phyloP scores from a whole-genome alignment of 2,797 vertebrate species.

The Siniperca obscura region DNA sequence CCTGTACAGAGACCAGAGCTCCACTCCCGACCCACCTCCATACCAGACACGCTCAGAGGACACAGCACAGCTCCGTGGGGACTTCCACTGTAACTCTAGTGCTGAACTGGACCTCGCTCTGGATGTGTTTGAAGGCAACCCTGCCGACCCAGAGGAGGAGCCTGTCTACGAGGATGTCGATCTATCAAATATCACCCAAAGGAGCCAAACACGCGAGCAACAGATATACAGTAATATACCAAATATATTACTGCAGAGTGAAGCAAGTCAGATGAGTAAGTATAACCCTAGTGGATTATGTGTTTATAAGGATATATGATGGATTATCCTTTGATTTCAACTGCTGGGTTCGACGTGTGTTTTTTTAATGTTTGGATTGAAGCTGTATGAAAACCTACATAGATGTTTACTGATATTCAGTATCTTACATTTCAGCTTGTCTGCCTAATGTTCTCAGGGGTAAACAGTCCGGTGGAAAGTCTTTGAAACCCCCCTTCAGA shows the following conservation, averaged over 20 bases:
- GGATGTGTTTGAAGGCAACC: background rate
- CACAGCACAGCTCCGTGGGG: background rate
- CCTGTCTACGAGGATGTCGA: background rate
- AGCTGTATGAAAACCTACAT: background rate
- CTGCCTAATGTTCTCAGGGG: too few relatives aligned
- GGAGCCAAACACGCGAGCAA: background rate
- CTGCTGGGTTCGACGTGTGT: background rate
- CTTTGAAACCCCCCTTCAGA: too few relatives aligned
- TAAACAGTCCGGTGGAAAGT: too few relatives aligned
- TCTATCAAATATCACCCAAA: too few relatives aligned
- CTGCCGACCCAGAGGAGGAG: background rate
- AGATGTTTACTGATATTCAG: background rate
- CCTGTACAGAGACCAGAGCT: conserved; percentile 30
- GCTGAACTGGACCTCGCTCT: background rate
- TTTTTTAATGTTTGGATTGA: background rate
- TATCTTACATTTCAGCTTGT: background rate
- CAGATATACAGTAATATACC: background rate
- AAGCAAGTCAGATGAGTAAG: background rate
- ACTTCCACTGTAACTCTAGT: too few relatives aligned
- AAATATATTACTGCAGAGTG: background rate
- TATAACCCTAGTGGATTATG: background rate
- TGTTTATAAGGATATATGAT: background rate
- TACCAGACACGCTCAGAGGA: conserved; percentile 10
- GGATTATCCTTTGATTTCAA: background rate
- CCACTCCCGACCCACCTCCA: background rate